Percentiles rank a stretch among this genome's conserved stretches.
Conservation (phyloP, 2,888 invertebrate genomes). For the Rhabditophanes sp. region DNA sequence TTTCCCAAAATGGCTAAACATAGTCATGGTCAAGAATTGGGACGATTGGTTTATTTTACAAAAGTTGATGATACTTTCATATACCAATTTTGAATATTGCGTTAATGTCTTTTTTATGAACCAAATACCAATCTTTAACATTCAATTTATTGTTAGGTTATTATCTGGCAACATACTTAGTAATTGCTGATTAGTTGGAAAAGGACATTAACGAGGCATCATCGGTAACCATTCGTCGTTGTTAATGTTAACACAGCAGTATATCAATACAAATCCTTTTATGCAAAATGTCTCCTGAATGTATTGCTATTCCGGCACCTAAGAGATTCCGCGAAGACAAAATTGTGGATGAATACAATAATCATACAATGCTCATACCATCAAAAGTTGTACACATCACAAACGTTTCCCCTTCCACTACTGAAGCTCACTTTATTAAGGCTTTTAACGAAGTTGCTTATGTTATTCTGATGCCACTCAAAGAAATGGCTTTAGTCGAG, state of each 20-base stretch:
- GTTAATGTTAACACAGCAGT: too few relatives aligned
- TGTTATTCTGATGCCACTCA: slow-evolving; percentile 30
- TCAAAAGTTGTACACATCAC: slow-evolving; percentile 49
- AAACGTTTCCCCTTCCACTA: slow-evolving; percentile 45
- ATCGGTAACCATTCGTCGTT: too few relatives aligned
- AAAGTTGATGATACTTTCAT: too few relatives aligned
- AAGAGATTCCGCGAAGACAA: too few relatives aligned
- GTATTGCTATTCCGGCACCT: too few relatives aligned
- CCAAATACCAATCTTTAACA: neutral
- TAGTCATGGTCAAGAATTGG: slow-evolving; percentile 5
- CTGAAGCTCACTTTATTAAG: slow-evolving; percentile 48
- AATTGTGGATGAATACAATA: slow-evolving; percentile 39
- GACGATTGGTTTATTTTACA: too few relatives aligned
- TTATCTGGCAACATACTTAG: too few relatives aligned
- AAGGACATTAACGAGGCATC: too few relatives aligned
- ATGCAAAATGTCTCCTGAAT: too few relatives aligned
- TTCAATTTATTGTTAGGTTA: too few relatives aligned
- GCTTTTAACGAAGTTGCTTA: slow-evolving; percentile 47
- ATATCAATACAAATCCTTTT: too few relatives aligned
- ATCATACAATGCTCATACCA: slow-evolving; percentile 47
- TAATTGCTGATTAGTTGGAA: too few relatives aligned
- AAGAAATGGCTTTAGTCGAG: slow-evolving; percentile 40
- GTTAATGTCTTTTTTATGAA: neutral
- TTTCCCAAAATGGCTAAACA: slow-evolving; percentile 62
- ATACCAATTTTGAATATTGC: slow-evolving; percentile 1